Evolutionary conservation across 2,797 vertebrate genomes (phyloP).

Genomic region (Ptychobarbus kaznakovi): DNA sequence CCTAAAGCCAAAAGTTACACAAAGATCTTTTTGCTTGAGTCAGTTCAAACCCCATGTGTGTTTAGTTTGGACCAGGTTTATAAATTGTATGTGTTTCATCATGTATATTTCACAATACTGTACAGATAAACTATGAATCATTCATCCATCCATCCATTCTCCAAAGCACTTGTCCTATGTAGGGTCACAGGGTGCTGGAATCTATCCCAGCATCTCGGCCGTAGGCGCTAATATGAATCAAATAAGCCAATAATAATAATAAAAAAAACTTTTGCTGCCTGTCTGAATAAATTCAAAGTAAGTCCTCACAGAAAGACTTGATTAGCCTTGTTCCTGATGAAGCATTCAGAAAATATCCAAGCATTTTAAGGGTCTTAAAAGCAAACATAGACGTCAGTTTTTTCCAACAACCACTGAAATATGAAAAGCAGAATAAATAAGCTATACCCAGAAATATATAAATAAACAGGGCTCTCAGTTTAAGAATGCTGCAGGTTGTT

Average conservation of each 20-base stretch:
- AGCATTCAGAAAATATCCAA: constrained; percentile 24
- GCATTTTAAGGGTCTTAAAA: constrained; percentile 23
- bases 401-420: constrained; percentile 50
- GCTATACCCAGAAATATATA: constrained; percentile 55
- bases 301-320: background rate
- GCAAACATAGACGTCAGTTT: constrained; percentile 17
- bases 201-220: background rate
- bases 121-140: background rate
- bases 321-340: constrained; percentile 5
- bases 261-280: background rate
- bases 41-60: background rate
- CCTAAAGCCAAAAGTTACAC: background rate
- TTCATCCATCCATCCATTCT: background rate
- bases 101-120: background rate
- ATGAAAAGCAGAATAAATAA: constrained; percentile 57
- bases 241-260: background rate
- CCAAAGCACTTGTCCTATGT: background rate
- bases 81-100: background rate
- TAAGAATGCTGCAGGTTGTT: constrained; percentile 29
- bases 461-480: constrained; percentile 53
- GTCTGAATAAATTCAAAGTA: constrained; percentile 3
- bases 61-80: background rate
- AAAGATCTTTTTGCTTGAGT: background rate
- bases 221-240: background rate
- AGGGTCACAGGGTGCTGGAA: background rate